Conservation (phyloP, 2,888 invertebrate genomes). For the Plagodis pulveraria region DNA sequence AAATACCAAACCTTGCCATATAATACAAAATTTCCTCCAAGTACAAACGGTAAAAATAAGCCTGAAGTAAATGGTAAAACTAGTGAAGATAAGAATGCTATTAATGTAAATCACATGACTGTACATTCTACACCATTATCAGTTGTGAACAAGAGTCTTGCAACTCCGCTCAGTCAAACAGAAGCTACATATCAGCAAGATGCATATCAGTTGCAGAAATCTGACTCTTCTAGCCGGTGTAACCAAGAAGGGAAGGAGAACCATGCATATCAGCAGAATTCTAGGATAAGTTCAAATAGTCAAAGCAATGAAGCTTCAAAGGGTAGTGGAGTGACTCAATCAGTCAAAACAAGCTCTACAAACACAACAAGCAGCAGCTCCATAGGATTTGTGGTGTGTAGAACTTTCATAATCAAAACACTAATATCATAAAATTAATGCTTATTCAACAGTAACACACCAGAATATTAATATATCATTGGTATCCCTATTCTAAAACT, state of each 20-base stretch:
- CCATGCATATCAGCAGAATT: slow-evolving; percentile 81
- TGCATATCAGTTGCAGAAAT: slow-evolving; percentile 83
- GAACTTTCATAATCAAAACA: not conserved
- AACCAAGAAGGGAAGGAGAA: slow-evolving; percentile 83
- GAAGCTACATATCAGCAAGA: slow-evolving; percentile 83
- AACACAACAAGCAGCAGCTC: slow-evolving; percentile 73
- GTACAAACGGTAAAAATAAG: slow-evolving; percentile 72
- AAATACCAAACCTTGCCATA: slow-evolving; percentile 97
- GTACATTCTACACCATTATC: slow-evolving; percentile 82
- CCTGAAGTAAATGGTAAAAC: slow-evolving; percentile 69
- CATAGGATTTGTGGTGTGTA: slow-evolving; percentile 79
- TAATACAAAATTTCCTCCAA: slow-evolving; percentile 93
- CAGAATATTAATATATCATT: no score
- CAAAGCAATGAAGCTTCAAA: slow-evolving; percentile 70
- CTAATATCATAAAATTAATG: not conserved
- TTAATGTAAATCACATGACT: slow-evolving; percentile 82
- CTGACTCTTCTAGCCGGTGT: slow-evolving; percentile 80
- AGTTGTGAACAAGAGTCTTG: slow-evolving; percentile 87
- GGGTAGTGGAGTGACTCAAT: slow-evolving; percentile 59
- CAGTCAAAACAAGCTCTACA: slow-evolving; percentile 69
- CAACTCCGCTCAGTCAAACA: slow-evolving; percentile 86
- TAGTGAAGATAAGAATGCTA: slow-evolving; percentile 71
- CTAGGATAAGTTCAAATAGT: slow-evolving; percentile 76
- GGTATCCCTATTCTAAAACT: no score
- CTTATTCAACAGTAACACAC: no score